Evolutionary conservation across 2,797 vertebrate genomes (phyloP).

Genomic region (Bufotes viridis): DNA sequence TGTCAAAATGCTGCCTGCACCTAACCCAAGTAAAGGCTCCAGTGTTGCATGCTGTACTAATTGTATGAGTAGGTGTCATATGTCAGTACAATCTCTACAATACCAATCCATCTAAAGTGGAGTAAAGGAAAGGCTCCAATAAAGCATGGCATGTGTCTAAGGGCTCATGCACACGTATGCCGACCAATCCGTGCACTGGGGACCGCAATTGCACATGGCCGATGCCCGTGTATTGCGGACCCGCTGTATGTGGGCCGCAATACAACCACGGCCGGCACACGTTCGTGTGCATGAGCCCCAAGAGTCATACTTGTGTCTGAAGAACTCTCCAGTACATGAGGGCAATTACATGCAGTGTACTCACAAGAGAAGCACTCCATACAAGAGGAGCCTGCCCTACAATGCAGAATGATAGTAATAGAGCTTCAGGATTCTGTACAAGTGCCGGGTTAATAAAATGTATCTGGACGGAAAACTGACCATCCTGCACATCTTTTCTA

Average conservation of each 20-base stretch:
- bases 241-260: too few relatives aligned
- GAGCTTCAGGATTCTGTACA: background rate
- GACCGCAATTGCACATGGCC: too few relatives aligned
- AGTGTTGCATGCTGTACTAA: background rate
- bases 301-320: background rate
- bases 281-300: too few relatives aligned
- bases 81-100: background rate
- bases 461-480: background rate
- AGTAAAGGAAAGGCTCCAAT: background rate
- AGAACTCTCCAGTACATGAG: constrained; percentile 10
- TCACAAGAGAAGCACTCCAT: background rate
- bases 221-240: too few relatives aligned
- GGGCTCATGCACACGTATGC: too few relatives aligned
- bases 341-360: constrained; percentile 1
- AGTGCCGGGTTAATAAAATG: background rate
- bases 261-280: too few relatives aligned
- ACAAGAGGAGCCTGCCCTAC: background rate
- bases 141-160: constrained; percentile 1
- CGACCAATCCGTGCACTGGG: too few relatives aligned
- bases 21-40: background rate
- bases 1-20: too few relatives aligned
- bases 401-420: background rate
- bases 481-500: background rate
- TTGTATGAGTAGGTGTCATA: background rate
- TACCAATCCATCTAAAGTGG: background rate